Percentiles rank a stretch among this genome's conserved stretches.
Conservation (phyloP, 2,888 invertebrate species). For the Drosophila pegasa region DNA sequence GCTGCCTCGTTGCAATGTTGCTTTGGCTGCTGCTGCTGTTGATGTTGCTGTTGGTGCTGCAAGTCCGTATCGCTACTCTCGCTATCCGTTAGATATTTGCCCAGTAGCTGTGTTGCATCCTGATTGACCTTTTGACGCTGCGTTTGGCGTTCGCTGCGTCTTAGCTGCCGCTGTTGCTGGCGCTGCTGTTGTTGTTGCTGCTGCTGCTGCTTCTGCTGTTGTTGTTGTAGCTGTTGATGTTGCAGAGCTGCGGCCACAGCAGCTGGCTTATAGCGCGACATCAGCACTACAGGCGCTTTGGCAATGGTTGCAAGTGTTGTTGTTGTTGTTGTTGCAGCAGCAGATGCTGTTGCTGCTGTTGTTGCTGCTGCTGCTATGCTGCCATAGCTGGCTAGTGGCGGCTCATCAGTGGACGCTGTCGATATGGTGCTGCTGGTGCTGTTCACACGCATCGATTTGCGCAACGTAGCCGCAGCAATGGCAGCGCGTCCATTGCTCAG, state of each 20-base stretch:
- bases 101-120: constrained; percentile 31
- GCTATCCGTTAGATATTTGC: constrained; percentile 58
- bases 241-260: constrained; percentile 32
- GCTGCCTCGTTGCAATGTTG: constrained; percentile 5
- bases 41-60: constrained; percentile 41
- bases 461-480: constrained; percentile 52
- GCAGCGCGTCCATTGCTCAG: constrained; percentile 37
- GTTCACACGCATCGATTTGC: constrained; percentile 84
- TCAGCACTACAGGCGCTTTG: constrained; percentile 64
- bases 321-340: constrained; percentile 18
- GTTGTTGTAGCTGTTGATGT: constrained; percentile 12
- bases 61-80: constrained; percentile 68
- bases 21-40: constrained; percentile 28
- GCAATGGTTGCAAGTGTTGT: constrained; percentile 19
- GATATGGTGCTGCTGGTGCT: constrained; percentile 84
- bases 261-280: constrained; percentile 57
- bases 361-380: constrained; percentile 26
- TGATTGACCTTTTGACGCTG: constrained; percentile 47
- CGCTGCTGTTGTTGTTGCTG: constrained; percentile 45
- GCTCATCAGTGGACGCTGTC: constrained; percentile 82
- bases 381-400: constrained; percentile 66
- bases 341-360: neutral
- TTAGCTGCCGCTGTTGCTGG: constrained; percentile 63
- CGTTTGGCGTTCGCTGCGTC: constrained; percentile 72
- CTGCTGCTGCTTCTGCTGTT: constrained; percentile 7